A percentile compares a stretch with the other conserved stretches of the same genome.
Evolutionary conservation across 1,140 invertebrate species (phyloP).

Genomic region (Drosophila repletoides): DNA sequence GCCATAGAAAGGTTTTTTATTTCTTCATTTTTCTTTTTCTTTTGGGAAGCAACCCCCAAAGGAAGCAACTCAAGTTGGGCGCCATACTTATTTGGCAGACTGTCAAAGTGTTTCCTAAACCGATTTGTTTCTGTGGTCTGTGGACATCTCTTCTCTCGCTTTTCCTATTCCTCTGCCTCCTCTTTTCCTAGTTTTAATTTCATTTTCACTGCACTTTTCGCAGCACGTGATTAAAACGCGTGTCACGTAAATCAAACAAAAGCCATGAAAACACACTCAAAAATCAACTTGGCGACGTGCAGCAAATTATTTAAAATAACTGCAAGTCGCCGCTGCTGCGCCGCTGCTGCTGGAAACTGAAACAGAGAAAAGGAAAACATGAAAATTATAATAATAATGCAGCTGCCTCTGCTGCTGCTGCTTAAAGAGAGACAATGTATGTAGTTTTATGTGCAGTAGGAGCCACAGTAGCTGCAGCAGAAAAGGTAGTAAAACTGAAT

Average conservation of each 20-base stretch:
- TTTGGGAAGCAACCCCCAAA: conserved; percentile 49
- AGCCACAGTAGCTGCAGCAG: neutral
- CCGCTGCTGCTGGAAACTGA: conserved; percentile 17
- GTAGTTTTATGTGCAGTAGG: neutral
- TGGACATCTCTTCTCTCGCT: neutral
- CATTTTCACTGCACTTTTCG: conserved; percentile 30
- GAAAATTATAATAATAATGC: conserved; percentile 23
- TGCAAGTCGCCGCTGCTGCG: conserved; percentile 44
- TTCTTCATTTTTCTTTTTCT: neutral
- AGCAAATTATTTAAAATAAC: conserved; percentile 76
- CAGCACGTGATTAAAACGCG: conserved; percentile 52
- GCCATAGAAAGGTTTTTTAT: conserved; percentile 7
- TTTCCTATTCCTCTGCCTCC: neutral
- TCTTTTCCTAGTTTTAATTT: neutral
- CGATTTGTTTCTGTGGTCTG: conserved; percentile 56
- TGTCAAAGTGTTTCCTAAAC: conserved; percentile 53
- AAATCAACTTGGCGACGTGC: conserved; percentile 41
- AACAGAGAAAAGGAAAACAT: neutral
- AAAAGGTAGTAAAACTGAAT: too few relatives aligned
- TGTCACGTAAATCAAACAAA: conserved; percentile 68
- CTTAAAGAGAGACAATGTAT: conserved; percentile 18
- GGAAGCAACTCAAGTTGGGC: conserved; percentile 4
- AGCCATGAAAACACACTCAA: conserved; percentile 39
- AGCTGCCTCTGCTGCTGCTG: conserved; percentile 39
- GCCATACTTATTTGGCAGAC: conserved; percentile 24